Evolutionary conservation across 2,888 invertebrate species (phyloP), one percentile per base, ranked within the genome.

Genomic region (Netelia inedita): DNA sequence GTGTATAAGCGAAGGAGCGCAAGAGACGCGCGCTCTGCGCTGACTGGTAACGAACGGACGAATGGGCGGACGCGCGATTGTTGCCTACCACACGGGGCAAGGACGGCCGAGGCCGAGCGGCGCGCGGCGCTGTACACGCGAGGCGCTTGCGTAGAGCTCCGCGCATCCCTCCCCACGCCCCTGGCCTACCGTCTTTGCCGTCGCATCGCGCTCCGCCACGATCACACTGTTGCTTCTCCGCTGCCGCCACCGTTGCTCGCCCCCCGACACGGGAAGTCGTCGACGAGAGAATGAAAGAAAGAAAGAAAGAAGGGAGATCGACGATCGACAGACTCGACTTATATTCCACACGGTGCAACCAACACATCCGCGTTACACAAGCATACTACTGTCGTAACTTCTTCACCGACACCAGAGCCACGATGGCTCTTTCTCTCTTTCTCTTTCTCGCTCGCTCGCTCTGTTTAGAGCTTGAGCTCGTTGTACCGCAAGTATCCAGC

Each of bases 51-150:
- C 86, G 87, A 84, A 85, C 82, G 86, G 76, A 79, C 74, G 79
- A 68, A 75, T 55, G 83, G 83, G 65, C 83, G 72, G 57, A 74
- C 82, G 78, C 82, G 88, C 85, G 84, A 87, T 75, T 89, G 92
- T 89, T 92, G 92, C 92, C 93, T 91, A 91, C 87, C 88, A 75
- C 89, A 90, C 89, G 91, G 92, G 92, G 93, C 93, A 93, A 93
- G 93, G 93, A 93, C 93, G 93, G 90, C 91, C 93, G 93, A 93
- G 93, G 93, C 93, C 93, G 92, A 89, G 78, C 88, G 46, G 23
- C 8, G 8, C n/a, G 55, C 55, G n/a, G 55, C 14, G 55, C 9
- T 28, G 8, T 19, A 57, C 57, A 57, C 57, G 57, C 2, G 46
- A 19, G 14, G 53, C 53, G 53, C 14, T 53, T 53, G 53, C 53